A percentile compares a stretch with the other conserved stretches of the same genome.
phyloP scores from a whole-genome alignment of 2,888 invertebrate genomes.

The Aquatica leii region DNA sequence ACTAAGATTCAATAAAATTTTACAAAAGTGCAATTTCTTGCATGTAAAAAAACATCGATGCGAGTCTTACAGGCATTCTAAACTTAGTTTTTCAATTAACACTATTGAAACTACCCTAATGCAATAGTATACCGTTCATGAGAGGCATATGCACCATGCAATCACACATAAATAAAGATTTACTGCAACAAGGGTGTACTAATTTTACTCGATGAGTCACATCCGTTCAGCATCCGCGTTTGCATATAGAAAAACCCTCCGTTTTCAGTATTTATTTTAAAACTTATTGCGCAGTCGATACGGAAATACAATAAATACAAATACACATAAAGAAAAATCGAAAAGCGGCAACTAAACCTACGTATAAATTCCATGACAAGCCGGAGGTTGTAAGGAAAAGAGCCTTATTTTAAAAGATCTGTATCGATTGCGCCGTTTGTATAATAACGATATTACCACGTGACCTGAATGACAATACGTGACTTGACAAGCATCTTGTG shows the following conservation, averaged over 20 bases:
- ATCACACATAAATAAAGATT: slow-evolving; percentile 34
- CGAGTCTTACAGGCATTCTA: no score
- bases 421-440: slow-evolving; percentile 43
- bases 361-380: slow-evolving; percentile 32
- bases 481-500: slow-evolving; percentile 50
- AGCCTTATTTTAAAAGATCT: no score
- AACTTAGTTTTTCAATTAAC: no score
- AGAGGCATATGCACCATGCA: slow-evolving; percentile 26
- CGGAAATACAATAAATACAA: no score
- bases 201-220: slow-evolving; percentile 38
- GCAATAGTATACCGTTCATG: slow-evolving; percentile 29
- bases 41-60: no score
- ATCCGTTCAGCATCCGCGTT: slow-evolving; percentile 20
- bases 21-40: no score
- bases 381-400: slow-evolving; percentile 32
- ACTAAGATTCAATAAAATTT: no score
- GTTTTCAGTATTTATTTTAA: slow-evolving; percentile 6
- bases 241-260: background rate
- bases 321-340: no score
- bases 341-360: slow-evolving; percentile 17
- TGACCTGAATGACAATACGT: slow-evolving; percentile 52
- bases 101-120: slow-evolving; percentile 15
- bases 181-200: slow-evolving; percentile 33
- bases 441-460: slow-evolving; percentile 52
- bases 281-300: slow-evolving; percentile 2